These are phyloP conservation scores for Tragelaphus scriptus DNA, from an alignment of 2,113 vertebrate genomes.

Conservation along the genomic window DNA sequence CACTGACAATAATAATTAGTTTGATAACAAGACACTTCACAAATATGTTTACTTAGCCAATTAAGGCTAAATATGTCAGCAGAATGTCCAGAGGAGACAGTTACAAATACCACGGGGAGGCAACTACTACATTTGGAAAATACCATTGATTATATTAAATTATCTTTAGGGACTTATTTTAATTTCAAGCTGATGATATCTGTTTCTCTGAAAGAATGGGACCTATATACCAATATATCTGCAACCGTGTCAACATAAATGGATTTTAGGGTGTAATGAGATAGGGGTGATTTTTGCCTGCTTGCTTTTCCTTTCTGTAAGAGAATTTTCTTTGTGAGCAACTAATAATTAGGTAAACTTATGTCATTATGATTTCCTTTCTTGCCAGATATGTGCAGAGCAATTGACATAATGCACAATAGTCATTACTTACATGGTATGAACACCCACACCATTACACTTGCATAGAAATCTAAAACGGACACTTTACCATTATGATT, in stretches of 20 bases:
- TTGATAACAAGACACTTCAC: neutral
- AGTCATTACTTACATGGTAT: neutral
- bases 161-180: neutral
- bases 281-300: neutral
- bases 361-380: neutral
- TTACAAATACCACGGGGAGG: slow-evolving; percentile 14
- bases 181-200: neutral
- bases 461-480: neutral
- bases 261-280: neutral
- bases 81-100: neutral
- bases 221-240: neutral
- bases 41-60: neutral
- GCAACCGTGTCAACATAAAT: neutral
- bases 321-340: neutral
- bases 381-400: neutral
- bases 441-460: neutral
- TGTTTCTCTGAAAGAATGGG: neutral
- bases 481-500: neutral
- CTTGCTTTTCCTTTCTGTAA: neutral
- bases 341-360: neutral
- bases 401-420: fast-evolving
- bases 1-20: slow-evolving; percentile 6
- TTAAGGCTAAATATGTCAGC: neutral
- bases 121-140: neutral
- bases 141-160: slow-evolving; percentile 16